Evolutionary conservation across 2,888 invertebrate species (phyloP).

Genomic region (Ditula angustiorana): DNA sequence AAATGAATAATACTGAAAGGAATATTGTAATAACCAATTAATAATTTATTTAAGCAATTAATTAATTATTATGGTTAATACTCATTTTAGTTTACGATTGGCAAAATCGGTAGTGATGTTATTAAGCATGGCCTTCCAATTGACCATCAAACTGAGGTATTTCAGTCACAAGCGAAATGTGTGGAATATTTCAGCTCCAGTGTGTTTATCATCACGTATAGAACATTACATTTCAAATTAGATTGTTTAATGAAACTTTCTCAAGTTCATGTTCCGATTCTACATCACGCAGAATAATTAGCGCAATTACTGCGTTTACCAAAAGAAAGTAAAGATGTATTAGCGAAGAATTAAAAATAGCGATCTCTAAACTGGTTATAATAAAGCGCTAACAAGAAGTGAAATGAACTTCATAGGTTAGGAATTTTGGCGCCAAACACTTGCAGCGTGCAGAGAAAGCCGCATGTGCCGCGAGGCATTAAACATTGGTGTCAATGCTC

Average conservation of each 20-base stretch:
- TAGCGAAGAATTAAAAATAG: constrained; percentile 27
- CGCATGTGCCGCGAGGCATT: constrained; percentile 62
- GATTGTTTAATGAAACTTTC: constrained; percentile 12
- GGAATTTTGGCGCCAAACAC: constrained; percentile 78
- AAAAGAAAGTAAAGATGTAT: constrained; percentile 33
- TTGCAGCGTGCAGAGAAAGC: constrained; percentile 66
- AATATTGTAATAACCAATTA: too few relatives aligned
- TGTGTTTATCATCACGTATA: too few relatives aligned
- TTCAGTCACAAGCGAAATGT: too few relatives aligned
- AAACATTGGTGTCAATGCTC: constrained; percentile 62
- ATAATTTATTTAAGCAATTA: too few relatives aligned
- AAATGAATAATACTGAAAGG: too few relatives aligned
- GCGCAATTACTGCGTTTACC: constrained; percentile 25
- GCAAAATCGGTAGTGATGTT: too few relatives aligned
- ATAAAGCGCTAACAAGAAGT: constrained; percentile 41
- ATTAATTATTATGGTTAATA: too few relatives aligned
- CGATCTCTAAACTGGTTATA: constrained; percentile 34
- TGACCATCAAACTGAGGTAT: too few relatives aligned
- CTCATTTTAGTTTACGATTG: too few relatives aligned
- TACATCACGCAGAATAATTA: constrained; percentile 25
- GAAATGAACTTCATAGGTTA: constrained; percentile 54
- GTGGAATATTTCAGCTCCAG: neutral
- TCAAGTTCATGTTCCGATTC: neutral
- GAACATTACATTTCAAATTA: too few relatives aligned
- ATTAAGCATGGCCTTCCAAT: too few relatives aligned